phyloP scores from a whole-genome alignment of 2,113 vertebrate species.

The Choloepus hoffmanni region DNA sequence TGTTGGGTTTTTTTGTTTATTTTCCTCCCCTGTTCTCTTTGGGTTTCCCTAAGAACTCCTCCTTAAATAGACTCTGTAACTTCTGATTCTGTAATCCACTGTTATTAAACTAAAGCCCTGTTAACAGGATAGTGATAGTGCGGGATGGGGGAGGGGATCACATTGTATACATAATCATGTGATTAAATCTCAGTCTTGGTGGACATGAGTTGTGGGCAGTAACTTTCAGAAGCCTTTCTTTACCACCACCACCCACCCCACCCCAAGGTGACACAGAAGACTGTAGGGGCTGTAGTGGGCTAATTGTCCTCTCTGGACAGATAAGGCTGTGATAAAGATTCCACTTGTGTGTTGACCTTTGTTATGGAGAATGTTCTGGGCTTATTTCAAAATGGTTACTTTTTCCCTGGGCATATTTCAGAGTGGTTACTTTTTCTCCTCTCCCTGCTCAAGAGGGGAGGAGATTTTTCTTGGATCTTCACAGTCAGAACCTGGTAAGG shows the following conservation, averaged over 20 bases:
- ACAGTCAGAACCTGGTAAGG: conserved; percentile 20
- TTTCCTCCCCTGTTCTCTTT: not conserved
- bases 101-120: not conserved
- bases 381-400: conserved; percentile 52
- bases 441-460: not conserved
- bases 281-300: not conserved
- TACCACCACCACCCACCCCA: too few relatives aligned
- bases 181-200: conserved; percentile 19
- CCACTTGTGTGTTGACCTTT: conserved; percentile 47
- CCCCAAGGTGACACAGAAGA: not conserved
- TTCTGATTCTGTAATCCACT: conserved; percentile 28
- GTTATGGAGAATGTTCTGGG: not conserved
- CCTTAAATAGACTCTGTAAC: conserved; percentile 31
- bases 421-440: conserved; percentile 33
- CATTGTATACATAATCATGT: not conserved
- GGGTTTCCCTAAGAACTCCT: conserved; percentile 36
- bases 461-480: conserved; percentile 41
- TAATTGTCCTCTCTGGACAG: conserved; percentile 14
- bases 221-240: conserved; percentile 35
- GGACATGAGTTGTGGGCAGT: not conserved
- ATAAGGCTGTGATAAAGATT: conserved; percentile 47
- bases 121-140: not conserved
- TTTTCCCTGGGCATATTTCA: conserved; percentile 5
- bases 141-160: not conserved
- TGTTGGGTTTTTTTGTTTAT: not conserved